Evolutionary conservation across 2,797 vertebrate genomes (phyloP), one percentile per base, ranked within the genome.

Genomic region (Pangasius djambal): DNA sequence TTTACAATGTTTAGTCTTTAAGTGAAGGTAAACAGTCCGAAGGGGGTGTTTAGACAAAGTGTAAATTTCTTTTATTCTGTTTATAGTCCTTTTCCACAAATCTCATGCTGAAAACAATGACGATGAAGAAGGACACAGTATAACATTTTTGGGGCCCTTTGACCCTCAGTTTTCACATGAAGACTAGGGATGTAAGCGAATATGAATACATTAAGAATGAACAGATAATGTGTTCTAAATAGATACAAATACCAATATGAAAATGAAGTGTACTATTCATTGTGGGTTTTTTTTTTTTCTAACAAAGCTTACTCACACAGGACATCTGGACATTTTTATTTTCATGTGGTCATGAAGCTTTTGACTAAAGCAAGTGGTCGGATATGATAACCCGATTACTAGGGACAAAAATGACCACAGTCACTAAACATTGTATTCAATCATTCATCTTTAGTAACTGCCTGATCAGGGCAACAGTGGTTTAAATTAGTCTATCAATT

Each of bases 1-100:
- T 82, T 88, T 69, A 75, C n/a, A 50, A 52, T 61, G 52, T 63
- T 90, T 44, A 87, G 52, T 52, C 18, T 87, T 87, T 89, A 83
- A 67, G 15, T 65, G 61, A 85, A 87, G 81, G n/a, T 85, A 85
- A 85, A 85, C 83, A 85, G 83, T 72, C 50, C 28, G 16, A 83
- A 87, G 78, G 40, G 57, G 48, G 69, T 48, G 44, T 34, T 86
- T 34, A 77, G 86, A 81, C 83, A 86, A 82, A 44, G 70, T 70
- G 69, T 34, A 59, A 22, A 15, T 85, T 88, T 67, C 15, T 16
- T 48, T 63, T 86, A 2, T 69, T 83, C 22, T 78, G 2, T 77
- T 50, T 84, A 61, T 65, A 69, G 20, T 89, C 55, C 2, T 10
- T 83, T 70, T 87, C 48, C 67, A 50, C 78, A 40, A 57, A 69